Evolutionary conservation across 64 coral and sea anemone species (phyloP).

Genomic region (Dendronephthya gigantea): DNA sequence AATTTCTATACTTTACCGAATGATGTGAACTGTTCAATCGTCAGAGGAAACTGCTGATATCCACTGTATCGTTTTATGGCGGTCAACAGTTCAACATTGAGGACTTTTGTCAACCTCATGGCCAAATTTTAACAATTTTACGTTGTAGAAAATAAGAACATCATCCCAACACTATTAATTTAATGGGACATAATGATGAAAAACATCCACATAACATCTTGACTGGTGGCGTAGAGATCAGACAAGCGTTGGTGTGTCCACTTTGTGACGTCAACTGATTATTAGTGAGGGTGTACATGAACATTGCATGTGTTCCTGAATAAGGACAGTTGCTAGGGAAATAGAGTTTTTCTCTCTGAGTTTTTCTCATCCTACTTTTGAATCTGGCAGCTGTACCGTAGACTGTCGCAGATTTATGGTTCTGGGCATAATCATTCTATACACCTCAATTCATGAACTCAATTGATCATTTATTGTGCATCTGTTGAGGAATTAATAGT

Average conservation of each 20-base stretch:
- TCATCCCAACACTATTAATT: not conserved
- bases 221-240: not conserved
- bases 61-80: slow-evolving; percentile 89
- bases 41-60: slow-evolving; percentile 86
- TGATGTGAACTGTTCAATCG: slow-evolving; percentile 93
- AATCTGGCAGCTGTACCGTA: too few relatives aligned
- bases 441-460: too few relatives aligned
- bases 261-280: not conserved
- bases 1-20: slow-evolving; percentile 49
- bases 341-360: too few relatives aligned
- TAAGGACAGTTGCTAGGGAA: too few relatives aligned
- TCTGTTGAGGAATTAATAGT: too few relatives aligned
- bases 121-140: not conserved
- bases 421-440: too few relatives aligned
- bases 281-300: too few relatives aligned
- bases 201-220: not conserved
- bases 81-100: slow-evolving; percentile 58
- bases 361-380: too few relatives aligned
- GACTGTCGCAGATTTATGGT: too few relatives aligned
- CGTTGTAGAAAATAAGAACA: not conserved
- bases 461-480: too few relatives aligned
- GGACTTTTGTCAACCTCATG: slow-evolving; percentile 57
- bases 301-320: too few relatives aligned
- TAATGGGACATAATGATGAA: not conserved
- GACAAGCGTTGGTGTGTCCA: too few relatives aligned